Base-by-base conservation (phyloP, 2,797 vertebrate genomes). In the Sardinella longiceps region DNA sequence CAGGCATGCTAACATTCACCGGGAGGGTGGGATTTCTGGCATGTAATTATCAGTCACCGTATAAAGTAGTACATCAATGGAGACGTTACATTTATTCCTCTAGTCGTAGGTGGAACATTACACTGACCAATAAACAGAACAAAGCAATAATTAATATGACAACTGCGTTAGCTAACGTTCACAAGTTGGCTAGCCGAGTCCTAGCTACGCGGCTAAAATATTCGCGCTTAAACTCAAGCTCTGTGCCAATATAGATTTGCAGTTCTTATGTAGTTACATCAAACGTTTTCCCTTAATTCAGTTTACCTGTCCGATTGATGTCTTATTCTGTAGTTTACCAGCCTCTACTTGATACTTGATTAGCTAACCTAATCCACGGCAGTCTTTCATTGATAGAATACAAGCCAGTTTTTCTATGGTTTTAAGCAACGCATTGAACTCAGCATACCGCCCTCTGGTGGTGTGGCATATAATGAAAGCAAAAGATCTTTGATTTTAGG, bases 401-500 rank as follows among this genome's bases (percentile, higher is more conserved):
- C 37, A 43, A 77, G 33, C 70, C 37, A 43, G 70, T 43, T 33
- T 14, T 18, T 77, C 70, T 20, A 23, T 43, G 70, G 37, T 77
- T 37, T 43, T 20, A 43, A 74, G 37, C 43, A 3, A 6, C 1
- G 15, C 37, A 3, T 43, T 77, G 15, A 77, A 20, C 15, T 77
- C 20, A 39, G 70, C 33, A 9, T 23, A 10, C 10, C 33, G 70
- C 70, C 70, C 0, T 20, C 33, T 77, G 5, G 70, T 77, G 70
- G 70, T 7, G 70, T 77, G 70, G 70, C 20, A 37, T 39, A 70
- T 70, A 28, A 66, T 66, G 15, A 77, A 33, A 77, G 33, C 70
- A 39, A 74, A 66, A 30, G n/a, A n/a, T n/a, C n/a, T n/a, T n/a
- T n/a, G n/a, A n/a, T n/a, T n/a, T n/a, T n/a, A n/a, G n/a, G n/a